These are phyloP conservation scores for Aulostomus chinensis DNA, from an alignment of 2,797 vertebrate species.

Conservation along the genomic window DNA sequence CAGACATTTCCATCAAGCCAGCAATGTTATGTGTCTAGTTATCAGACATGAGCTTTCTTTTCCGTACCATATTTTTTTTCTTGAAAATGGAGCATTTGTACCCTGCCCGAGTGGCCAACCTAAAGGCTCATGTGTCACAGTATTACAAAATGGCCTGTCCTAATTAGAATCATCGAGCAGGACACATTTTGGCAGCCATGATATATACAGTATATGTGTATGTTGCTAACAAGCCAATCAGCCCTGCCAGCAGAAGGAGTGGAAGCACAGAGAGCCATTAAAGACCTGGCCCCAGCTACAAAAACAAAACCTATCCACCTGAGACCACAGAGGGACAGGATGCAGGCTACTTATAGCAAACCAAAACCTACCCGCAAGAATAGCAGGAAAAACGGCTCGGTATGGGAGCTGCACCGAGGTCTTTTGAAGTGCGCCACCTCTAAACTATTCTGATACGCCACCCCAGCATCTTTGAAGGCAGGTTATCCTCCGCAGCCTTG, in stretches of 20 bases:
- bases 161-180: too few relatives aligned
- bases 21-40: too few relatives aligned
- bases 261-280: constrained; percentile 78
- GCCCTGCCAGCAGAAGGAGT: constrained; percentile 76
- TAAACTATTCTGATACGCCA: constrained; percentile 89
- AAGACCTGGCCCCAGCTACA: constrained; percentile 82
- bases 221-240: constrained; percentile 83
- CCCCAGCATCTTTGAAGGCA: constrained; percentile 95
- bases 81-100: too few relatives aligned
- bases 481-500: constrained; percentile 89
- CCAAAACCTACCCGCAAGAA: constrained; percentile 91
- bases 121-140: too few relatives aligned
- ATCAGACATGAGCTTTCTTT: too few relatives aligned
- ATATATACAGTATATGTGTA: constrained; percentile 69
- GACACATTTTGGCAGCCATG: constrained; percentile 36
- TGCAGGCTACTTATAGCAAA: constrained; percentile 97
- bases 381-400: constrained; percentile 93
- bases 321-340: constrained; percentile 96
- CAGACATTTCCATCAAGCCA: too few relatives aligned
- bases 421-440: constrained; percentile 97
- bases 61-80: too few relatives aligned
- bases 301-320: constrained; percentile 95
- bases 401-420: constrained; percentile 73
- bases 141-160: too few relatives aligned
- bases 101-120: too few relatives aligned